Evolutionary conservation across 2,113 vertebrate genomes (phyloP).

Genomic region (Trogon melanurus): DNA sequence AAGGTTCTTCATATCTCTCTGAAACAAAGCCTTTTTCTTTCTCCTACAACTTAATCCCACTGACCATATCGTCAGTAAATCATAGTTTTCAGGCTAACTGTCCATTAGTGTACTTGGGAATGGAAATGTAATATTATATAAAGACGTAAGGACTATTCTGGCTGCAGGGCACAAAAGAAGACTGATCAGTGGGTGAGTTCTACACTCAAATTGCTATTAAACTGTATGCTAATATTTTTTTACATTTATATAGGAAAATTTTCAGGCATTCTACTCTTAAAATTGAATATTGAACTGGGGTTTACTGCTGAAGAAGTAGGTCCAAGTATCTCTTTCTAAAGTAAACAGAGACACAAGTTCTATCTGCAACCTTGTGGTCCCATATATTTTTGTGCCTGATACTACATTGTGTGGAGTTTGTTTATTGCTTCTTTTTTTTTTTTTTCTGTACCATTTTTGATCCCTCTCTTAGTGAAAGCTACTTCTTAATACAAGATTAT

Average conservation of each 20-base stretch:
- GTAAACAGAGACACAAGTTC: background rate
- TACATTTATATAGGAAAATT: background rate
- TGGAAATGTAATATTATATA: background rate
- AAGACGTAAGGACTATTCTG: background rate
- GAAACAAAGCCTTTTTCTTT: background rate
- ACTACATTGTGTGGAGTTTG: rapidly evolving
- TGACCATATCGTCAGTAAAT: background rate
- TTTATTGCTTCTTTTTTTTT: rapidly evolving
- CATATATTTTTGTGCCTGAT: background rate
- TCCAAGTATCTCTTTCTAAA: background rate
- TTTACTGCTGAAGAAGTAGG: background rate
- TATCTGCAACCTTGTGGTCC: background rate
- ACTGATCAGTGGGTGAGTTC: background rate
- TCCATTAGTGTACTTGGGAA: background rate
- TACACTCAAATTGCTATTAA: background rate
- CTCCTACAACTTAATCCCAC: background rate
- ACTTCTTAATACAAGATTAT: background rate
- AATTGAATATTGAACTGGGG: background rate
- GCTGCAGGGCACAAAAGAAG: background rate
- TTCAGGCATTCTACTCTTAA: background rate
- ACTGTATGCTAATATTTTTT: background rate
- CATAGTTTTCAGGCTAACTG: background rate
- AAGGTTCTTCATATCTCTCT: background rate
- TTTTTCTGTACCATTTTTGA: background rate
- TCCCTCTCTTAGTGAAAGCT: background rate